These are phyloP conservation scores for Erebia epiphron DNA, from an alignment of 2,888 invertebrate genomes.

Conservation along the genomic window DNA sequence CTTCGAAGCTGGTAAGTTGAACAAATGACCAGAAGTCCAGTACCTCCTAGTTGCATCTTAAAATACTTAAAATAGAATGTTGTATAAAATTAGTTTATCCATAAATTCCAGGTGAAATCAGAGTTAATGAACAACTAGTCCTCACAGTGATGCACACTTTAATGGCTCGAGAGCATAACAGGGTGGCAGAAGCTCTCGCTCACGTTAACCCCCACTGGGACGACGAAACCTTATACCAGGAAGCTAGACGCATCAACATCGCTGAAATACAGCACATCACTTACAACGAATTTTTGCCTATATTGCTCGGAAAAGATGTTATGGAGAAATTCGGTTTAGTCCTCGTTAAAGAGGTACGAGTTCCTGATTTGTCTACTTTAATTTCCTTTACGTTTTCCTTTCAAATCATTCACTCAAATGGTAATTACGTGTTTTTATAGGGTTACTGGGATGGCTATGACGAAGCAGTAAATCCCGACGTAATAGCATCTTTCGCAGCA, in stretches of 20 bases:
- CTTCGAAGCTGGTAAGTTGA: constrained; percentile 91
- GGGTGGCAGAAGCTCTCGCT: constrained; percentile 89
- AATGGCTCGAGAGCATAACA: constrained; percentile 95
- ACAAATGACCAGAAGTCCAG: neutral
- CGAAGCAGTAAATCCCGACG: constrained; percentile 91
- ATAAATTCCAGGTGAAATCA: constrained; percentile 88
- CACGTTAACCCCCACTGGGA: constrained; percentile 96
- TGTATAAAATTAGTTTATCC: neutral
- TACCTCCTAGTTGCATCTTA: neutral
- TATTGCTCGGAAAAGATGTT: constrained; percentile 93
- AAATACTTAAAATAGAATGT: too few species aligned
- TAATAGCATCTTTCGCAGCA: constrained; percentile 94
- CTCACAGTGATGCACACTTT: constrained; percentile 95
- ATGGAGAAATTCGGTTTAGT: constrained; percentile 95
- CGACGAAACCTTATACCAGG: constrained; percentile 95
- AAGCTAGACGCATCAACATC: constrained; percentile 91
- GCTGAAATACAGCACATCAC: constrained; percentile 95
- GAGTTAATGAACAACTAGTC: constrained; percentile 95
- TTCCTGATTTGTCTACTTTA: neutral
- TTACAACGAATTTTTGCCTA: constrained; percentile 94
- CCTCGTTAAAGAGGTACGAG: constrained; percentile 88
- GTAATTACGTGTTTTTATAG: constrained; percentile 60
- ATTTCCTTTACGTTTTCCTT: neutral
- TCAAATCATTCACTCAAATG: neutral
- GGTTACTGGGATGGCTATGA: constrained; percentile 94